These are phyloP conservation scores for Eublepharis macularius DNA, from an alignment of 2,113 vertebrate genomes.

Conservation along the genomic window DNA sequence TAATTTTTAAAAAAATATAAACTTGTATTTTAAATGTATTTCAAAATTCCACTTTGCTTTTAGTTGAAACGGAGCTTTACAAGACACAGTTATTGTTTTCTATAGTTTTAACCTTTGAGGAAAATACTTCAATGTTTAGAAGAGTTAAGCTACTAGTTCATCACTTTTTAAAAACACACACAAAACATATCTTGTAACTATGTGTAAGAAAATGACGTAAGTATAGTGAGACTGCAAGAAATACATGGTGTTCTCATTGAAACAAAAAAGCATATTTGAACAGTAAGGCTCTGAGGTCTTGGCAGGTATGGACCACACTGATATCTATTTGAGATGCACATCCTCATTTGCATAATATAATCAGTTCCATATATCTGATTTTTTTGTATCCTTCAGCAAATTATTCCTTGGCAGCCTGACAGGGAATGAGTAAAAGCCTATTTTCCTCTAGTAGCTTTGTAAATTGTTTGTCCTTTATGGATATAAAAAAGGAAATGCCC, in stretches of 20 bases:
- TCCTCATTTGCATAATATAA: not conserved
- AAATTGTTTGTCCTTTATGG: not conserved
- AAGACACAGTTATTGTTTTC: not conserved
- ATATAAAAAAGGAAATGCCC: not conserved
- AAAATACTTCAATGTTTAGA: not conserved
- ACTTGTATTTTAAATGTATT: not conserved
- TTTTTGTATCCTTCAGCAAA: constrained; percentile 16
- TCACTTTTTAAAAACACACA: not conserved
- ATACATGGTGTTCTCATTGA: not conserved
- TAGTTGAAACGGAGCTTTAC: not conserved
- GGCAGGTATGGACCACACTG: not conserved
- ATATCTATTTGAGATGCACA: not conserved
- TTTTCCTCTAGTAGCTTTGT: not conserved
- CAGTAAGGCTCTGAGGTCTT: not conserved
- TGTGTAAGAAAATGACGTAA: not conserved
- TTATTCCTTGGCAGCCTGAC: not conserved
- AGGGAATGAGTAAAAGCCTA: not conserved
- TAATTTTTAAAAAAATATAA: too few relatives aligned
- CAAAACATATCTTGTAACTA: not conserved
- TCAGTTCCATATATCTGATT: constrained; percentile 5
- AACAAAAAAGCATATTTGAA: not conserved
- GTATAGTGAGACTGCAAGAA: not conserved
- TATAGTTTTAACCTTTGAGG: not conserved
- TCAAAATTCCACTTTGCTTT: not conserved
- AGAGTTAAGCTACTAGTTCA: not conserved